Conservation (phyloP, 2,113 vertebrate genomes). For the Brachypteracias leptosomus region DNA sequence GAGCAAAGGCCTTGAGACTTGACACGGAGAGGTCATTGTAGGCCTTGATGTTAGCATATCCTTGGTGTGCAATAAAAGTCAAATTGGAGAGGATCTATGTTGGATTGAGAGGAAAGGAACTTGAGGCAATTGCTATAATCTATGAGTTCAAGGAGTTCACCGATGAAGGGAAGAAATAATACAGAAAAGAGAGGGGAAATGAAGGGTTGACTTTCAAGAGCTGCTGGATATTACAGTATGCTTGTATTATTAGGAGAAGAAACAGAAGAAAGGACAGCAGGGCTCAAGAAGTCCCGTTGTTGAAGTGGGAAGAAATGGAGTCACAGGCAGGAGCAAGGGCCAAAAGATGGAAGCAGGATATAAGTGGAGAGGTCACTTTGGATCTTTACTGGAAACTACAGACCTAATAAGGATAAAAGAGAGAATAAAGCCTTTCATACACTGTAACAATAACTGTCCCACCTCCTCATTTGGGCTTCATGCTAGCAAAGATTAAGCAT, state of each 20-base stretch:
- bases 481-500: background rate
- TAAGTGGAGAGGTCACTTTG: slow-evolving; percentile 38
- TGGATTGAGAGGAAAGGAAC: background rate
- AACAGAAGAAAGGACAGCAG: slow-evolving; percentile 15
- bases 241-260: background rate
- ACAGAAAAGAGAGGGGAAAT: background rate
- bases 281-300: background rate
- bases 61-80: background rate
- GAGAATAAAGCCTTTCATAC: background rate
- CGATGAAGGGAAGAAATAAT: background rate
- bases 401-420: background rate
- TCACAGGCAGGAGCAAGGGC: background rate
- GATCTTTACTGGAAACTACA: background rate
- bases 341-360: slow-evolving; percentile 15
- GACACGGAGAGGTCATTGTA: slow-evolving; percentile 45
- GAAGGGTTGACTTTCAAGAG: slow-evolving; percentile 16
- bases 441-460: background rate
- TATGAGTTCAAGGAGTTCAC: slow-evolving; percentile 48
- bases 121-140: background rate
- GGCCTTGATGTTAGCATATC: slow-evolving; percentile 35
- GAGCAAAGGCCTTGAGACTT: slow-evolving; percentile 48
- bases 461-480: background rate
- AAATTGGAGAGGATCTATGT: background rate
- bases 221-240: background rate
- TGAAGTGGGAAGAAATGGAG: slow-evolving; percentile 14